Conservation (phyloP, 2,113 vertebrate species). For the Phrynosoma blainvillii region DNA sequence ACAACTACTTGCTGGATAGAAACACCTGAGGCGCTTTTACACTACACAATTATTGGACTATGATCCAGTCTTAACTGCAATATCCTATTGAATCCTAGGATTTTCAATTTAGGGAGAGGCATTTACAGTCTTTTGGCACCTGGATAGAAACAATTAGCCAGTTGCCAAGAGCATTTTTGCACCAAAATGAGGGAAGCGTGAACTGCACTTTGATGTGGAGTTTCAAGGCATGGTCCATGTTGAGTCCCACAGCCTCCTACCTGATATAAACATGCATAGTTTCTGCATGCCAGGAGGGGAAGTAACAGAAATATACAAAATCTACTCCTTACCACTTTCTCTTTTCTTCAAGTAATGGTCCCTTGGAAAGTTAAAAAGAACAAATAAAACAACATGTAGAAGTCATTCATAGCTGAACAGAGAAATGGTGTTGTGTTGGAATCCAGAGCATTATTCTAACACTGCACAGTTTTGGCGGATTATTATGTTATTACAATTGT, state of each 20-base stretch:
- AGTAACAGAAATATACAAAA: not conserved
- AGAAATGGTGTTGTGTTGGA: too few relatives aligned
- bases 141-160: slow-evolving; percentile 28
- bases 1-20: slow-evolving; percentile 39
- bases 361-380: too few relatives aligned
- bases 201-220: not conserved
- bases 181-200: not conserved
- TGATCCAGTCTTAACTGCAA: too few relatives aligned
- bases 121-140: slow-evolving; percentile 16
- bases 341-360: not conserved
- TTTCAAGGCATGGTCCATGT: not conserved
- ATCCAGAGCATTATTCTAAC: too few relatives aligned
- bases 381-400: too few relatives aligned
- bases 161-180: slow-evolving; percentile 28
- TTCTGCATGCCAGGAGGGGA: not conserved
- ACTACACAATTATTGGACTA: too few relatives aligned
- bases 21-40: slow-evolving; percentile 14
- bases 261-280: not conserved
- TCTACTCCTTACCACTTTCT: not conserved
- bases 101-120: too few relatives aligned
- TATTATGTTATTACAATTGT: too few relatives aligned
- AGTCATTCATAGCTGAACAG: too few relatives aligned
- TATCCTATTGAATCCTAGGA: too few relatives aligned
- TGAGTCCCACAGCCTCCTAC: not conserved
- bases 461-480: too few relatives aligned